A percentile compares a stretch with the other conserved stretches of the same genome.
phyloP scores from a whole-genome alignment of 2,113 vertebrate species.

The Rhinichthys klamathensis region DNA sequence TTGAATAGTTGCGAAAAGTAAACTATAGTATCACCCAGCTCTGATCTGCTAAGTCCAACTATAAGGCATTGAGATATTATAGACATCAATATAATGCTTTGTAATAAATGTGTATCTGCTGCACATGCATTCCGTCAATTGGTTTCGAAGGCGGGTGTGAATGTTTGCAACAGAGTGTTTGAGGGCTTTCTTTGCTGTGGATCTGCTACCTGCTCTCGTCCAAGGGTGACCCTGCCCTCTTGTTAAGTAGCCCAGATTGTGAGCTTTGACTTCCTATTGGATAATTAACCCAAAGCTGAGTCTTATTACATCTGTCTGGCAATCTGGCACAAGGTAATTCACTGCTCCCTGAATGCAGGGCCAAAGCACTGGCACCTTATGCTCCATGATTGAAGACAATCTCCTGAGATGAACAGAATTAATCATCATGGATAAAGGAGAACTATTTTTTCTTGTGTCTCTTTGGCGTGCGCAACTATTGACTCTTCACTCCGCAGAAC shows the following conservation, averaged over 20 bases:
- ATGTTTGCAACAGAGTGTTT: neutral
- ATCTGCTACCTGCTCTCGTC: constrained; percentile 23
- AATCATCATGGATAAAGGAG: constrained; percentile 77
- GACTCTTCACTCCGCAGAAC: constrained; percentile 73
- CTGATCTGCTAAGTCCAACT: no score
- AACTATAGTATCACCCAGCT: no score
- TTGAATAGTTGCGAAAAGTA: no score
- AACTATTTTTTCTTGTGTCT: constrained; percentile 58
- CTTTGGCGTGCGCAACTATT: constrained; percentile 67
- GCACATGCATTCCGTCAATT: neutral
- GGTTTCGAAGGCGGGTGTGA: neutral
- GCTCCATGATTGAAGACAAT: constrained; percentile 80
- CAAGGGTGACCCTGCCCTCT: constrained; percentile 55
- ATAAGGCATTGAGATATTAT: no score
- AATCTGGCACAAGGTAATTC: constrained; percentile 77
- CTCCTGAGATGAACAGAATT: constrained; percentile 77
- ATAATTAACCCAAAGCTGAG: constrained; percentile 72
- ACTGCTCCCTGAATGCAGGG: constrained; percentile 69
- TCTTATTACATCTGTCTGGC: constrained; percentile 72
- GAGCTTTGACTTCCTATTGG: constrained; percentile 67
- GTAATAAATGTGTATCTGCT: neutral
- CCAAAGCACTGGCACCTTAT: constrained; percentile 77
- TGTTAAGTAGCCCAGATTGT: constrained; percentile 61
- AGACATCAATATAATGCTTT: no score
- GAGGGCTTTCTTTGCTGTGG: neutral